Percentiles rank a stretch among this genome's conserved stretches.
Evolutionary conservation across 2,113 vertebrate species (phyloP).

Genomic region (Sylvia atricapilla): DNA sequence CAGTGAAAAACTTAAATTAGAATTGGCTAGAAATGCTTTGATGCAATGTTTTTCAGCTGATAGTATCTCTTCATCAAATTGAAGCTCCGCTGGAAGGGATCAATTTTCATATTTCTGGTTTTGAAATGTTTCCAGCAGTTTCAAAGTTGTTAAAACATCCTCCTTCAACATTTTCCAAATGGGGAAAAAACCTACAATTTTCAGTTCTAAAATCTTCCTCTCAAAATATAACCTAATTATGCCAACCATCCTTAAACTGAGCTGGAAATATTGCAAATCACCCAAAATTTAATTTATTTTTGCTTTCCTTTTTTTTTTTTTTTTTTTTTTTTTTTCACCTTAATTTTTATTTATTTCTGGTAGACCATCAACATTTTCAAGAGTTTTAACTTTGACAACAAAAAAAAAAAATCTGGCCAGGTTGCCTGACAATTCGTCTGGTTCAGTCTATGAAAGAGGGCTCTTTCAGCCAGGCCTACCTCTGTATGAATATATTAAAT

Average conservation of each 20-base stretch:
- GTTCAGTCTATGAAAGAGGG: not conserved
- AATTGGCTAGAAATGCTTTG: constrained; percentile 20
- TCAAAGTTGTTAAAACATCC: constrained; percentile 9
- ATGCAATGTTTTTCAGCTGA: constrained; percentile 24
- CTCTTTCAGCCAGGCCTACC: not conserved
- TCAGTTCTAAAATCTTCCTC: not conserved
- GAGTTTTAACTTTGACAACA: not conserved
- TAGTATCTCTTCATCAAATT: constrained; percentile 40
- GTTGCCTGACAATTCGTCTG: not conserved
- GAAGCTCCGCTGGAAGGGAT: constrained; percentile 29
- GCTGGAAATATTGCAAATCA: not conserved
- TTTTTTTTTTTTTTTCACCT: too few relatives aligned
- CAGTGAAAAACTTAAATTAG: constrained; percentile 9
- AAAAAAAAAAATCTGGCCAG: not conserved
- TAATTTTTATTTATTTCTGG: not conserved
- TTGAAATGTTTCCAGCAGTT: constrained; percentile 13
- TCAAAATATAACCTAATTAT: not conserved
- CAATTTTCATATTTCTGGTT: constrained; percentile 26
- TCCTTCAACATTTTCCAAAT: constrained; percentile 7
- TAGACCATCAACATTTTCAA: not conserved
- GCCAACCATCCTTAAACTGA: not conserved
- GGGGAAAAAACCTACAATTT: not conserved
- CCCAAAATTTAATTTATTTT: not conserved
- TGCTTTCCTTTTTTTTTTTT: not conserved
- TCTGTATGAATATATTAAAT: not conserved